Base-by-base conservation (phyloP, 2,113 vertebrate species). In the Coryphaenoides rupestris region DNA sequence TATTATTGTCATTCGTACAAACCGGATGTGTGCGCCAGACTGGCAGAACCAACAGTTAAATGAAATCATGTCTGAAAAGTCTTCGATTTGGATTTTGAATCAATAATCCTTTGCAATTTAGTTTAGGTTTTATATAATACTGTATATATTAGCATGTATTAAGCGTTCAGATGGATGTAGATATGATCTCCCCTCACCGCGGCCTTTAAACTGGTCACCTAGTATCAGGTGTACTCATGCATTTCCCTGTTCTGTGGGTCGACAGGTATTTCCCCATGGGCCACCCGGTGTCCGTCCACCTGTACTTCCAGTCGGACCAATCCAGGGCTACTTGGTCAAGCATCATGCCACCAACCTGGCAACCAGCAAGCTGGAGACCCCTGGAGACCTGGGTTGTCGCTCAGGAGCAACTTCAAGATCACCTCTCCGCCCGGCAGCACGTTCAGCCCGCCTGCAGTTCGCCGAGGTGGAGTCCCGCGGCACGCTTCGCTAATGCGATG, bases 321-420 rank as follows among this genome's bases (percentile, higher is more conserved):
- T 98, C 87, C 97, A 99, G 84, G 97, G 97, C 69, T 98, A 98
- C 84, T 88, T 98, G 67, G 85, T 99, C 74, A 93, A 88, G 71
- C 95, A 99, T 68, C 95, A 98, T 0, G 95, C 94, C 9, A 98
- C 95, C 70, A 98, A 98, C 50, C 86, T 98, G 88, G 97, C 94
- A 14, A 95, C 95, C 56, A 98, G 95, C 81, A 98, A 96, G 75
- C 91, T 98, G 16, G 96, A 98, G 80, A 98, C 93, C 15, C n/a
- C 84, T 99, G 88, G 97, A 99, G 87, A 98, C 95, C 0, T 99
- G 96, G 97, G 92, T 99, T 75, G 93, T n/a, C 93, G 80, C 95
- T 95, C 17, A 96, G 92, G 83, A 96, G 94, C 74, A 93, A 92
- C 79, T 98, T 98, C 72, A 95, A 93, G 88, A 85, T 95, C 0